These are phyloP conservation scores for Pristis pectinata DNA, from an alignment of 2,797 vertebrate genomes.

Conservation along the genomic window DNA sequence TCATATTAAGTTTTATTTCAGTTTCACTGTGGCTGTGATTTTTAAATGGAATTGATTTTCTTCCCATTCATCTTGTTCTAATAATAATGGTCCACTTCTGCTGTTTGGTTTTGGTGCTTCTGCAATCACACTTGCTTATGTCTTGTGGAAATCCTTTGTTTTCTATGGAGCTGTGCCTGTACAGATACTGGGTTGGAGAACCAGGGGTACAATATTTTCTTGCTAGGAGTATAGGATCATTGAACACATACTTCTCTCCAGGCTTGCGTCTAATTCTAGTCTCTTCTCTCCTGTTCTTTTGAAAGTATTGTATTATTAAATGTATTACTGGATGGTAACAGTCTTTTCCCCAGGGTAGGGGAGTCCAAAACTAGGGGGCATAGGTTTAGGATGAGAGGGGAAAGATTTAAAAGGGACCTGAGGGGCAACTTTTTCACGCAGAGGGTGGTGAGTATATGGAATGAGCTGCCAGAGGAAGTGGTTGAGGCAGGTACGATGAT, in stretches of 20 bases:
- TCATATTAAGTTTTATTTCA: not conserved
- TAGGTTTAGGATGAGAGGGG: no score
- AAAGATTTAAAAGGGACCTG: no score
- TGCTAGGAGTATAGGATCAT: not conserved
- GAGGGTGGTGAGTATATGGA: no score
- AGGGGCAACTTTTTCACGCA: no score
- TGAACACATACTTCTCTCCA: not conserved
- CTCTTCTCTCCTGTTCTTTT: not conserved
- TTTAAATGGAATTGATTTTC: not conserved
- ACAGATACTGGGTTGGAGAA: not conserved
- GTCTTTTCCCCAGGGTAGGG: no score
- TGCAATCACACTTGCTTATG: not conserved
- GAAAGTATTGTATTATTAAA: not conserved
- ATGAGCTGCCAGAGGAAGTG: no score
- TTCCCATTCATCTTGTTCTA: not conserved
- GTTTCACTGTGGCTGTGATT: not conserved
- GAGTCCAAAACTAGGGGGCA: no score
- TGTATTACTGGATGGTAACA: no score
- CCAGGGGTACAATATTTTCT: not conserved
- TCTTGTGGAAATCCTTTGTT: not conserved
- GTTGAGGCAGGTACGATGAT: no score
- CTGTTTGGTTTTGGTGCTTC: not conserved
- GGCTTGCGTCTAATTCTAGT: not conserved
- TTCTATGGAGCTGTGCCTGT: not conserved
- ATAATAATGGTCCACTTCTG: not conserved